These are phyloP conservation scores for Cerceris ruficornis DNA, from an alignment of 2,888 invertebrate genomes.

Conservation along the genomic window DNA sequence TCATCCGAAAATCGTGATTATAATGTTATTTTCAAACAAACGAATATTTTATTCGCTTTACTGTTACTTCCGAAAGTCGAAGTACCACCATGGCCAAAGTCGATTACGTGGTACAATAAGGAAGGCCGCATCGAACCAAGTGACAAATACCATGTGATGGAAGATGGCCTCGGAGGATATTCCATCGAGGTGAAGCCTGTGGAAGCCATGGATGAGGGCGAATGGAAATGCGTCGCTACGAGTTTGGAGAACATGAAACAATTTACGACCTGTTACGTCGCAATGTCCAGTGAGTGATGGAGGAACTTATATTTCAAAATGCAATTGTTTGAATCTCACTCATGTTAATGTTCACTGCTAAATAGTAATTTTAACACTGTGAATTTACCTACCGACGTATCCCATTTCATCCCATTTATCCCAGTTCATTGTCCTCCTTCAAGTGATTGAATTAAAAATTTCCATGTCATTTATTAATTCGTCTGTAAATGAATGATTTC, in stretches of 20 bases:
- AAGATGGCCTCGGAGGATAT: slow-evolving; percentile 93
- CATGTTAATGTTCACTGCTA: neutral
- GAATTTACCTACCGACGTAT: no score
- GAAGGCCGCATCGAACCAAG: slow-evolving; percentile 89
- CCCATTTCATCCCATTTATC: no score
- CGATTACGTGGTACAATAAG: slow-evolving; percentile 93
- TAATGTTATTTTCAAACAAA: neutral
- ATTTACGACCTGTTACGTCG: slow-evolving; percentile 88
- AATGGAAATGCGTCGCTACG: slow-evolving; percentile 94
- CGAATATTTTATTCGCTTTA: no score
- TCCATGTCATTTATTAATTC: neutral
- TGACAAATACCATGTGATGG: slow-evolving; percentile 88
- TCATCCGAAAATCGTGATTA: neutral
- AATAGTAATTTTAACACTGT: no score
- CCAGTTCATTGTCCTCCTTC: no score
- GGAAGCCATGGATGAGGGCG: slow-evolving; percentile 92
- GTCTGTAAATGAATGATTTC: neutral
- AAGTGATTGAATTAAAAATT: no score
- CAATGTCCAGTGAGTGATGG: slow-evolving; percentile 88
- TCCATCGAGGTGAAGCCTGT: slow-evolving; percentile 89
- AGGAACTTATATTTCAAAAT: neutral
- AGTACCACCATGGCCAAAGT: slow-evolving; percentile 93
- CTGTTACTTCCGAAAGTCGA: slow-evolving; percentile 83
- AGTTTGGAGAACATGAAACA: slow-evolving; percentile 89
- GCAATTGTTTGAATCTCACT: slow-evolving; percentile 7